Base-by-base conservation (phyloP, 2,797 vertebrate genomes). In the Fratercula arctica region DNA sequence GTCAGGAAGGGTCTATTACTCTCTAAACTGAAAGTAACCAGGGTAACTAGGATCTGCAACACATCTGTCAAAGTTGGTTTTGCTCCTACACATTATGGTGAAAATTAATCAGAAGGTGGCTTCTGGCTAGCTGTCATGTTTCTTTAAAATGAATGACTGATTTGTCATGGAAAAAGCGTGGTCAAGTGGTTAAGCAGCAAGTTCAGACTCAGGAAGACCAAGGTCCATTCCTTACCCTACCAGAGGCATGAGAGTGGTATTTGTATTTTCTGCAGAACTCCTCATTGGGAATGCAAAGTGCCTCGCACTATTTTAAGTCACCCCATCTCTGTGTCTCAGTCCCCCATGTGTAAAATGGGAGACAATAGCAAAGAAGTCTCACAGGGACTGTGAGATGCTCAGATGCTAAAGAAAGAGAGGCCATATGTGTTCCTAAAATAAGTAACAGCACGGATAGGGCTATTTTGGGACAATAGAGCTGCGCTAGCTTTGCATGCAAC, bases 371-470 rank as follows among this genome's bases (percentile, higher is more conserved):
- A 78, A 95, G 69, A 85, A 91, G 73, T 84, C 93, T 90, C 94
- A 94, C 9, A 51, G 90, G 75, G 68, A 85, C 75, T 70, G 81
- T 48, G 61, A 95, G 92, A 94, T 92, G 79, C 81, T 93, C 86
- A 77, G 90, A 93, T 89, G 82, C 95, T 94, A 93, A 90, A 93
- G 94, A 93, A 96, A 94, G 81, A 80, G 66, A 83, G 79, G 73
- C 93, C 94, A 95, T 96, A 95, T 96, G 95, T 78, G 89, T 56
- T 95, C 82, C 96, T 84, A 96, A 95, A 96, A 96, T 95, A 96
- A 96, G 85, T 72, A 96, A 87, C 86, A 95, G 90, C 64, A 77
- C 59, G 73, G 89, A 81, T 90, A 76, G 85, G 68, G 39, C 93
- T 96, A 96, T 96, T 96, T 86, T 95, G 82, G 93, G 94, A 96